Conservation (phyloP, 2,797 vertebrate species). For the Sebastes cheni region DNA sequence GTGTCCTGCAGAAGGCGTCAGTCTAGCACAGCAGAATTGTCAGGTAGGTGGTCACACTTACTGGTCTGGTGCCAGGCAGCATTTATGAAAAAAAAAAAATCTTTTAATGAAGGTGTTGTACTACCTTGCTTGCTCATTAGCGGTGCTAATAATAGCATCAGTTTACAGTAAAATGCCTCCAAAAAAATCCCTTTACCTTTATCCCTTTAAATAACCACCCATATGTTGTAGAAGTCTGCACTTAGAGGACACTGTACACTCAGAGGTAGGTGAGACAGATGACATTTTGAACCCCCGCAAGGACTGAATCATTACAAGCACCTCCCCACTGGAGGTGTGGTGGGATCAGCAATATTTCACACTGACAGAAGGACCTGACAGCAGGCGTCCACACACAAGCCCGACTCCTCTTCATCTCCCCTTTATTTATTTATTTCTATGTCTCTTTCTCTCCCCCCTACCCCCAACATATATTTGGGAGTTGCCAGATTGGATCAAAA, state of each 20-base stretch:
- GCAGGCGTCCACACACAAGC: conserved; percentile 70
- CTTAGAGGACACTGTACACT: conserved; percentile 61
- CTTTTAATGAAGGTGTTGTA: not conserved
- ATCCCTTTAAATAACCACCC: conserved; percentile 8
- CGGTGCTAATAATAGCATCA: not conserved
- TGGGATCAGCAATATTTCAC: conserved; percentile 84
- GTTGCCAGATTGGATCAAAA: conserved; percentile 64
- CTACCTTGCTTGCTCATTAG: not conserved
- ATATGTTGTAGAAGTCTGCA: conserved; percentile 13
- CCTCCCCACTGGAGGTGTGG: conserved; percentile 78
- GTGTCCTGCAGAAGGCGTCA: not conserved
- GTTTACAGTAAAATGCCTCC: not conserved
- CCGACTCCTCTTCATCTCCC: conserved; percentile 53
- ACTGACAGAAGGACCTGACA: conserved; percentile 83
- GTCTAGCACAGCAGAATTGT: not conserved
- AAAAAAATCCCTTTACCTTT: not conserved
- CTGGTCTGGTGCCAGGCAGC: not conserved
- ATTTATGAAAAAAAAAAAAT: not conserved
- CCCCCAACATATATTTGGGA: conserved; percentile 14
- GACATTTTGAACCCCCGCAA: conserved; percentile 79
- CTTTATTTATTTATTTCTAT: conserved; percentile 44
- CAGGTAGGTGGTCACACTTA: not conserved
- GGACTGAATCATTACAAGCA: conserved; percentile 81
- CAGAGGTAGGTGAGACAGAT: conserved; percentile 75
- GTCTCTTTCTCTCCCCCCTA: conserved; percentile 1